These are phyloP conservation scores for Neodon shergylaensis DNA, from an alignment of 2,113 vertebrate genomes.

Conservation along the genomic window DNA sequence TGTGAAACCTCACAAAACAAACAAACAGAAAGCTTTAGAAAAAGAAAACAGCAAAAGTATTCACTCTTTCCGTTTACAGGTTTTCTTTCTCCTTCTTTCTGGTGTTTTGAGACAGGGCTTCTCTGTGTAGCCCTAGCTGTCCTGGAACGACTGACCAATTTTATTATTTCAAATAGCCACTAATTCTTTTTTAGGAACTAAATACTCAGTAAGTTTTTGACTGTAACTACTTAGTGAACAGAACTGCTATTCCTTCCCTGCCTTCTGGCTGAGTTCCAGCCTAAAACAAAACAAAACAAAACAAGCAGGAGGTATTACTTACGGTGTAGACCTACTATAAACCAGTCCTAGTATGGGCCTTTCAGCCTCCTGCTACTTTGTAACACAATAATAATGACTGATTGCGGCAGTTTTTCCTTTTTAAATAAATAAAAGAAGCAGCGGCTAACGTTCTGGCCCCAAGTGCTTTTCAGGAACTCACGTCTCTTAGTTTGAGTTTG, in stretches of 20 bases:
- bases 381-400: background rate
- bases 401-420: background rate
- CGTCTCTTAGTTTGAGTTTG: background rate
- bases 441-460: background rate
- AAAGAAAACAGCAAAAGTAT: background rate
- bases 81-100: background rate
- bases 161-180: background rate
- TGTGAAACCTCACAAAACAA: background rate
- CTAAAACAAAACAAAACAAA: background rate
- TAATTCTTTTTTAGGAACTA: background rate
- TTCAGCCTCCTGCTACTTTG: background rate
- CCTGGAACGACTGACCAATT: background rate
- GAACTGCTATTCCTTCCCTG: background rate
- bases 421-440: background rate
- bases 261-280: background rate
- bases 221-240: background rate
- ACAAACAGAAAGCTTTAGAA: background rate
- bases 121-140: background rate
- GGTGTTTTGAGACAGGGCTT: background rate
- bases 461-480: background rate
- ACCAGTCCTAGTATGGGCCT: background rate
- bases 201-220: background rate
- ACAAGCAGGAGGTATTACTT: background rate
- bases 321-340: background rate
- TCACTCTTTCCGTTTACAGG: background rate